phyloP scores from a whole-genome alignment of 2,888 invertebrate genomes.

The Arenicola marina region DNA sequence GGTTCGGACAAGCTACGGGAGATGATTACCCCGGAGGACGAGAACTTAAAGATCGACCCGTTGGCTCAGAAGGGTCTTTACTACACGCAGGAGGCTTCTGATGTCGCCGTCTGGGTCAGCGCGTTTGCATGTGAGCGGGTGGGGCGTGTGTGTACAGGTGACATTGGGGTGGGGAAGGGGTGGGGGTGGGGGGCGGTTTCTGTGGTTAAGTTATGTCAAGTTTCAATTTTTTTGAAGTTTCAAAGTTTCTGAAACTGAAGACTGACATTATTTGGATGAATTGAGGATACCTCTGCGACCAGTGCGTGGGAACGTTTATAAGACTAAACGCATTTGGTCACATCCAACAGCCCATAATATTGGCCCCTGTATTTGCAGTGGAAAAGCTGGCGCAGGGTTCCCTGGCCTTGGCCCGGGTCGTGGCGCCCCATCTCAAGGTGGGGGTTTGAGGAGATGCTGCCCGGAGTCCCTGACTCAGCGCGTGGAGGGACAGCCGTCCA shows the following conservation, averaged over 20 bases:
- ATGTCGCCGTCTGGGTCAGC: slow-evolving; percentile 72
- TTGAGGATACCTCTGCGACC: no score
- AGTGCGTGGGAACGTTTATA: no score
- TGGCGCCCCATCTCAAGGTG: slow-evolving; percentile 72
- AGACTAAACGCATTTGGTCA: no score
- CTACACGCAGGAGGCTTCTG: slow-evolving; percentile 72
- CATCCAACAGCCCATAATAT: no score
- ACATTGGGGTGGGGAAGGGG: neutral
- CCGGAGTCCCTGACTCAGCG: slow-evolving; percentile 66
- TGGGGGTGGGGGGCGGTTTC: neutral
- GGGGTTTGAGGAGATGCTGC: slow-evolving; percentile 69
- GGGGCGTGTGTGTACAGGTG: neutral
- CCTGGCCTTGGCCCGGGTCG: slow-evolving; percentile 69
- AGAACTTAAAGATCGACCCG: slow-evolving; percentile 65
- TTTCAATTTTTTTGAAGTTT: no score
- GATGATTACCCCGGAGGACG: slow-evolving; percentile 62
- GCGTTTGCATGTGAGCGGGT: slow-evolving; percentile 70
- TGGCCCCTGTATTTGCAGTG: no score
- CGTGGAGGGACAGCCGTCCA: slow-evolving; percentile 59
- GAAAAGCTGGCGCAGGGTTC: slow-evolving; percentile 71
- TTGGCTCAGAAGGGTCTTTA: slow-evolving; percentile 68
- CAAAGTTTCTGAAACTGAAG: no score
- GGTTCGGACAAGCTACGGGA: slow-evolving; percentile 70
- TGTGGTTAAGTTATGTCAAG: neutral
- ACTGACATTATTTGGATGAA: no score